Evolutionary conservation across 2,888 invertebrate species (phyloP).

Genomic region (Horisme vitalbata): DNA sequence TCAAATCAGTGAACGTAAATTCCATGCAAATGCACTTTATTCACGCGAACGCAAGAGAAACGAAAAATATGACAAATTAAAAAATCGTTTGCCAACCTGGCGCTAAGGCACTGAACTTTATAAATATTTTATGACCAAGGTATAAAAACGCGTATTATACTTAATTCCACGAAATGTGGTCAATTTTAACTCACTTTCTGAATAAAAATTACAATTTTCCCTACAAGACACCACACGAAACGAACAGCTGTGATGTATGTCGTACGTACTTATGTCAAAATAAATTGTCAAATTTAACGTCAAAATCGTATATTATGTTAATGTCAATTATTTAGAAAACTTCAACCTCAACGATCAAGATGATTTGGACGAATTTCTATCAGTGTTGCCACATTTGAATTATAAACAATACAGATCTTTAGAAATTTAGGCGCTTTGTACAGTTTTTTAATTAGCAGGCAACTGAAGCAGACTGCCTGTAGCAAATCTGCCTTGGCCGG

Average conservation of each 20-base stretch:
- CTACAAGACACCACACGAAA: slow-evolving; percentile 72
- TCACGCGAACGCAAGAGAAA: slow-evolving; percentile 67
- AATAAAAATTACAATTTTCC: slow-evolving; percentile 69
- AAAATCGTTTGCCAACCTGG: slow-evolving; percentile 60
- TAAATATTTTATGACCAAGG: slow-evolving; percentile 34
- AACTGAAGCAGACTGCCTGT: too few relatives aligned
- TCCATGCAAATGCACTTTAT: slow-evolving; percentile 54
- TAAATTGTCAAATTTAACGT: slow-evolving; percentile 45
- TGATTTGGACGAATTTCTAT: too few relatives aligned
- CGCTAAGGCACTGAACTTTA: slow-evolving; percentile 42
- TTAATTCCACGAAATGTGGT: slow-evolving; percentile 47
- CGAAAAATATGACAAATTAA: slow-evolving; percentile 61
- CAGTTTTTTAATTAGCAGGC: too few relatives aligned
- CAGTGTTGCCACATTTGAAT: too few relatives aligned
- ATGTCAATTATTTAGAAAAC: too few relatives aligned
- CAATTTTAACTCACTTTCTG: slow-evolving; percentile 72
- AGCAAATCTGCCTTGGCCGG: too few relatives aligned
- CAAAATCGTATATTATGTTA: slow-evolving; percentile 21
- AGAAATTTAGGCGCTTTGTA: too few relatives aligned
- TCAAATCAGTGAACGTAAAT: slow-evolving; percentile 45
- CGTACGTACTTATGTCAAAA: slow-evolving; percentile 58
- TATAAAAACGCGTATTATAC: slow-evolving; percentile 40
- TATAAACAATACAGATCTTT: too few relatives aligned
- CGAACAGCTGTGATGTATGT: slow-evolving; percentile 76
- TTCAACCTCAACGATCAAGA: too few relatives aligned